Evolutionary conservation across 2,888 invertebrate genomes (phyloP).

Genomic region (Gari tellinella): DNA sequence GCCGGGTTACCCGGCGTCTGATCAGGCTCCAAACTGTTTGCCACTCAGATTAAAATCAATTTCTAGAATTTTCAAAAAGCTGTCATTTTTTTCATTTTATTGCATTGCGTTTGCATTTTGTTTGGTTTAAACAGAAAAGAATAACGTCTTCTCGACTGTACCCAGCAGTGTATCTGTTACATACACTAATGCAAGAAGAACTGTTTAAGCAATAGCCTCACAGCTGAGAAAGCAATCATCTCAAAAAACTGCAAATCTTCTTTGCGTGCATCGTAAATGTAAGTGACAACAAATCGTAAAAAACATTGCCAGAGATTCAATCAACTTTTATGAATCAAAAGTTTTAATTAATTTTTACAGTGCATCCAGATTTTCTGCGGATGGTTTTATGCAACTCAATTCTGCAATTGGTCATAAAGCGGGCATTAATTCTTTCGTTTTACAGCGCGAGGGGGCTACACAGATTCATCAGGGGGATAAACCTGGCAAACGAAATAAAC

Average conservation of each 20-base stretch:
- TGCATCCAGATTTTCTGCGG: conserved; percentile 9
- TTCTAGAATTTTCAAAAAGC: too few species aligned
- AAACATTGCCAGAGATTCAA: conserved; percentile 17
- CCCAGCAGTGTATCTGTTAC: too few species aligned
- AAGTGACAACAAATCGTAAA: conserved; percentile 47
- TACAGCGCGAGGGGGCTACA: not conserved
- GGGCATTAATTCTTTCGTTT: conserved; percentile 7
- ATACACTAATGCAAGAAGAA: too few species aligned
- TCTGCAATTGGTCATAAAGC: conserved; percentile 14
- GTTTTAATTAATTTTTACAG: conserved; percentile 48
- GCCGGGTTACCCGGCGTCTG: too few species aligned
- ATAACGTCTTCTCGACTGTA: too few species aligned
- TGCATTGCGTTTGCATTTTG: too few species aligned
- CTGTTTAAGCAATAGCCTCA: not conserved
- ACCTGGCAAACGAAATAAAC: too few species aligned
- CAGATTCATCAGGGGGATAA: too few species aligned
- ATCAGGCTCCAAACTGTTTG: too few species aligned
- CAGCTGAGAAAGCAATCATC: conserved; percentile 37
- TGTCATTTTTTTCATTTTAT: too few species aligned
- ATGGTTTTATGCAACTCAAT: conserved; percentile 29
- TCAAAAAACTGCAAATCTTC: conserved; percentile 21
- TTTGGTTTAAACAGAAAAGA: too few species aligned
- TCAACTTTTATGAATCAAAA: conserved; percentile 41
- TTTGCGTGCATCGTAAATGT: conserved; percentile 22
- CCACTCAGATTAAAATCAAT: too few species aligned